Percentiles rank a stretch among this genome's conserved stretches.
Conservation (phyloP, 2,113 vertebrate species). For the Malurus elegans region DNA sequence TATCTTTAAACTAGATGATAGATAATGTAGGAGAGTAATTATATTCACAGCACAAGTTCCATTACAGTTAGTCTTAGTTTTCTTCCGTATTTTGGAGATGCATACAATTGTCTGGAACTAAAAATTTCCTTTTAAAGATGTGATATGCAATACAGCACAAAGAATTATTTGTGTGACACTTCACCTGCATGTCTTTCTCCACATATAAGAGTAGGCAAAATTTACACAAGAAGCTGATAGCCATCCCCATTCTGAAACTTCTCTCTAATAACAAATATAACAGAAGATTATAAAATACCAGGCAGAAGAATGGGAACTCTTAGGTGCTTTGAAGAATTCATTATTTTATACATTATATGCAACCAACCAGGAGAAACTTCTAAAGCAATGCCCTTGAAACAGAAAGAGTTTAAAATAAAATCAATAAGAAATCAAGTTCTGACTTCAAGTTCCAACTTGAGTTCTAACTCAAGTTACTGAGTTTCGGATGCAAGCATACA, state of each 20-base stretch:
- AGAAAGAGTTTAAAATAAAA: background rate
- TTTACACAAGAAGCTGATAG: background rate
- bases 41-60: background rate
- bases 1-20: background rate
- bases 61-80: background rate
- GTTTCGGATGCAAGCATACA: background rate
- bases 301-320: background rate
- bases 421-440: background rate
- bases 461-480: too few species aligned
- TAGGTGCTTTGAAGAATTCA: background rate
- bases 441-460: too few species aligned
- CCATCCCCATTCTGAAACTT: background rate
- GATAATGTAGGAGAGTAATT: background rate
- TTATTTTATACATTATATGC: background rate
- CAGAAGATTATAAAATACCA: background rate
- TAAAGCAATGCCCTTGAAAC: background rate
- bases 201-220: background rate
- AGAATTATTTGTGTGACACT: background rate
- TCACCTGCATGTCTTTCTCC: background rate
- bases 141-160: background rate
- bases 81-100: background rate
- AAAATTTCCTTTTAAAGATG: background rate
- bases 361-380: background rate
- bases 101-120: background rate
- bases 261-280: background rate